Base-by-base conservation (phyloP, 2,113 vertebrate genomes). In the Cariama cristata region DNA sequence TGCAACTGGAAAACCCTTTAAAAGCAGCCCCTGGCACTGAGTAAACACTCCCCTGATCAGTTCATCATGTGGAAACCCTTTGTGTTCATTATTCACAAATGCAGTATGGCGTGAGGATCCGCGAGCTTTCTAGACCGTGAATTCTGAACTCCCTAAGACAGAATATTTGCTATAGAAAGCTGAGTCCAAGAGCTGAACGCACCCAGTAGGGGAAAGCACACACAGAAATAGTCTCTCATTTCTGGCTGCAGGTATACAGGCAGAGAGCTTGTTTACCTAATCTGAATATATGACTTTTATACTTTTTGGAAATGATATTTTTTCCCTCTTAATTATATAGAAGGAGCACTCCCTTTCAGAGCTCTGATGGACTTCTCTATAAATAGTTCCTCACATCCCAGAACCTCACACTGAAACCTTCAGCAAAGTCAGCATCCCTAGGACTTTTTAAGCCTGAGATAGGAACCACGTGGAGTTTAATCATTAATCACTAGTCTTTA, bases 401-500 rank as follows among this genome's bases (percentile, higher is more conserved):
- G 97, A 98, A 96, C 93, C 96, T 95, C 50, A 5, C 91, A 83
- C 94, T 52, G 12, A 96, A 97, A 94, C 95, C 98, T 98, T 97
- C 95, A 98, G 98, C 98, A 96, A 98, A 98, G 98, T 98, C 98
- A 98, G 98, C 98, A 98, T 98, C 98, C 95, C 85, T 79, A 98
- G 97, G 98, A 98, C 97, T 98, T 97, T 97, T 92, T 85, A 94
- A 95, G 96, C 91, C 96, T 96, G 93, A 98, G 98, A 97, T 98
- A 96, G 93, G 96, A 98, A 98, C 96, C 76, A 88, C 81, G 88
- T 98, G 97, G 97, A 33, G 79, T 96, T 97, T 98, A 97, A 98
- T 99, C 99, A 99, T 99, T 99, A 99, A 99, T 99, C 99, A 99
- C 97, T 81, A 97, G 98, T 98, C 99, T 98, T 99, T 99, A 99